Conservation (phyloP, 2,797 vertebrate genomes). For the Labroides dimidiatus region DNA sequence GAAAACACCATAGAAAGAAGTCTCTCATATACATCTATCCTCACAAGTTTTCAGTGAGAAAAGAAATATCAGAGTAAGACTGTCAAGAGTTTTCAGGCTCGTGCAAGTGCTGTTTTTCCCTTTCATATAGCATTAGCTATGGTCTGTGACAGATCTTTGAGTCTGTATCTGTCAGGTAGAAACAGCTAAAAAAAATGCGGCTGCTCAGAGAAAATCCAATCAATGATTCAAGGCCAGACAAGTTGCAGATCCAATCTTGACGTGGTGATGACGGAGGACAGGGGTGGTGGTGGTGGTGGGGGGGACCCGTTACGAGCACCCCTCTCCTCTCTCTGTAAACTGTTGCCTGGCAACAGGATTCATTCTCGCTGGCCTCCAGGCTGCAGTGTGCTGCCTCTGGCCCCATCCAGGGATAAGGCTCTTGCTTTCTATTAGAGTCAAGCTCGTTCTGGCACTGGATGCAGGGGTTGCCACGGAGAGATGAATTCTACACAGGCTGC, state of each 20-base stretch:
- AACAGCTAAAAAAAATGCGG: constrained; percentile 31
- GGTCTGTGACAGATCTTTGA: constrained; percentile 6
- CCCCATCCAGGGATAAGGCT: constrained; percentile 69
- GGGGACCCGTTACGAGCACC: constrained; percentile 64
- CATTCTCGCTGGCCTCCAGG: constrained; percentile 78
- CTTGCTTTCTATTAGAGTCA: constrained; percentile 67
- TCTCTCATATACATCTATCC: constrained; percentile 9
- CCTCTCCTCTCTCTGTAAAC: constrained; percentile 68
- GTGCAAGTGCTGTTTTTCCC: background rate
- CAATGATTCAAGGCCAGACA: constrained; percentile 69
- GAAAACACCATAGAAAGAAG: constrained; percentile 13
- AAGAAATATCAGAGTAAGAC: constrained; percentile 12
- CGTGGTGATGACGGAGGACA: constrained; percentile 71
- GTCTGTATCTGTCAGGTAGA: constrained; percentile 6
- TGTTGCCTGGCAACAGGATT: constrained; percentile 86
- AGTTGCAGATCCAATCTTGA: constrained; percentile 70
- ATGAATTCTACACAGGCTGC: constrained; percentile 55
- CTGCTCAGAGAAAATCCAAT: constrained; percentile 51
- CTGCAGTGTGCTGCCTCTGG: constrained; percentile 81
- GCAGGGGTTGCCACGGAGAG: constrained; percentile 40
- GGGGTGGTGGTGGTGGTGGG: constrained; percentile 67
- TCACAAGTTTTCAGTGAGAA: background rate
- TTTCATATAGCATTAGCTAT: background rate
- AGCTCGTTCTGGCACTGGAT: constrained; percentile 60
- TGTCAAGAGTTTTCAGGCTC: constrained; percentile 4